Conservation (phyloP, 2,888 invertebrate species). For the Mantis religiosa region DNA sequence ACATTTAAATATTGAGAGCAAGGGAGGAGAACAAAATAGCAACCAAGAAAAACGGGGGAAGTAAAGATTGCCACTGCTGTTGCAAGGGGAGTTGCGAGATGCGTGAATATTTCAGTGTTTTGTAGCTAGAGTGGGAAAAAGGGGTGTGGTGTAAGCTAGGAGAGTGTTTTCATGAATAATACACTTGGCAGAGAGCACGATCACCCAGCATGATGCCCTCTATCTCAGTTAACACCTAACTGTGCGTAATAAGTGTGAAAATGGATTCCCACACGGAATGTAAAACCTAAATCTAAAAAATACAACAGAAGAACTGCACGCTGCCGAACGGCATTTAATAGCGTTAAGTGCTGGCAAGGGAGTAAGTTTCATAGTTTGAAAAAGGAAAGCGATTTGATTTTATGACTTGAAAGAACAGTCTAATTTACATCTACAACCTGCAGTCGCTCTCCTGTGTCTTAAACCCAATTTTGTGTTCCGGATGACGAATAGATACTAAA, state of each 20-base stretch:
- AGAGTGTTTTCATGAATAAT: neutral
- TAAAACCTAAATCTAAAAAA: neutral
- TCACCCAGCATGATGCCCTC: neutral
- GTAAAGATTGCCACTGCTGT: neutral
- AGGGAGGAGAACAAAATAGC: neutral
- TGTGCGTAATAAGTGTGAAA: neutral
- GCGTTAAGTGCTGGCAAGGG: no score
- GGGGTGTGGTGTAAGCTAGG: neutral
- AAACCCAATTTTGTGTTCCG: no score
- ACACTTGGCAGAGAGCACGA: neutral
- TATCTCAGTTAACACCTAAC: neutral
- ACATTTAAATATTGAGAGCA: neutral
- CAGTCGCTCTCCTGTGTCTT: no score
- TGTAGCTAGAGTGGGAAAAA: neutral
- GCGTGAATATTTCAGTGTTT: neutral
- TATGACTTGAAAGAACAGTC: neutral
- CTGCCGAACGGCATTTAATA: neutral
- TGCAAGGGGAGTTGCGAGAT: neutral
- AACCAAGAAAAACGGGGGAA: neutral
- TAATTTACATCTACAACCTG: neutral
- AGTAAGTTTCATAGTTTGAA: neutral
- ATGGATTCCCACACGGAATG: neutral
- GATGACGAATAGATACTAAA: no score
- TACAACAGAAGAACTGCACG: neutral
- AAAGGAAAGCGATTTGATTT: neutral